phyloP scores from a whole-genome alignment of 1,140 invertebrate species.

The Calliphora vicina region DNA sequence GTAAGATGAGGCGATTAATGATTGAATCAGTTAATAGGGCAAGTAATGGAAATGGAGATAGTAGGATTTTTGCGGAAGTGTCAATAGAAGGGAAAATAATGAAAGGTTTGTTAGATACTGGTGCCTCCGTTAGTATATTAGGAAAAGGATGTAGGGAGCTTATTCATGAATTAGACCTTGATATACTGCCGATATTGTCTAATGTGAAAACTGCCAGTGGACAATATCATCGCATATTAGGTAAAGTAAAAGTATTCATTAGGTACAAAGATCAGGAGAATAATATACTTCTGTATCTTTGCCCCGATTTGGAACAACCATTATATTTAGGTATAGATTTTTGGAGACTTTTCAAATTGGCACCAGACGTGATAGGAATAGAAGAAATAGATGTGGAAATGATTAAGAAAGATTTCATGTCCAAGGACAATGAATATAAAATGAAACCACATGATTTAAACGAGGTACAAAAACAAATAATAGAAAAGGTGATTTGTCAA shows the following conservation, averaged over 20 bases:
- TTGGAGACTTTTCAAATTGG: not conserved
- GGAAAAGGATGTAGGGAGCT: not conserved
- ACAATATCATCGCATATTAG: not conserved
- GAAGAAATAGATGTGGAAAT: not conserved
- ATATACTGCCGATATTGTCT: not conserved
- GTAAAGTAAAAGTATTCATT: not conserved
- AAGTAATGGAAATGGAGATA: not conserved
- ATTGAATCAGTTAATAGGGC: not conserved
- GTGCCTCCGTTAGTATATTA: not conserved
- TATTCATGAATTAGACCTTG: not conserved
- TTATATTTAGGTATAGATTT: not conserved
- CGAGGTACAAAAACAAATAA: not conserved
- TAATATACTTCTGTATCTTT: not conserved
- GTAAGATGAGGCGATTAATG: not conserved
- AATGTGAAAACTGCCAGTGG: not conserved
- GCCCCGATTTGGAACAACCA: not conserved
- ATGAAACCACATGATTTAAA: not conserved
- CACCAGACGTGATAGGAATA: not conserved
- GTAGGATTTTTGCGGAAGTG: not conserved
- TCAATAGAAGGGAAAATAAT: not conserved
- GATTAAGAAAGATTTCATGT: not conserved
- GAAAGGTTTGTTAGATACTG: not conserved
- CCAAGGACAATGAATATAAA: not conserved
- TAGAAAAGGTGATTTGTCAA: not conserved
- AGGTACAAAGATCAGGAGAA: not conserved